Percentiles rank a stretch among this genome's conserved stretches.
Evolutionary conservation across 1,140 invertebrate genomes (phyloP).

Genomic region (Colletes latitarsis): DNA sequence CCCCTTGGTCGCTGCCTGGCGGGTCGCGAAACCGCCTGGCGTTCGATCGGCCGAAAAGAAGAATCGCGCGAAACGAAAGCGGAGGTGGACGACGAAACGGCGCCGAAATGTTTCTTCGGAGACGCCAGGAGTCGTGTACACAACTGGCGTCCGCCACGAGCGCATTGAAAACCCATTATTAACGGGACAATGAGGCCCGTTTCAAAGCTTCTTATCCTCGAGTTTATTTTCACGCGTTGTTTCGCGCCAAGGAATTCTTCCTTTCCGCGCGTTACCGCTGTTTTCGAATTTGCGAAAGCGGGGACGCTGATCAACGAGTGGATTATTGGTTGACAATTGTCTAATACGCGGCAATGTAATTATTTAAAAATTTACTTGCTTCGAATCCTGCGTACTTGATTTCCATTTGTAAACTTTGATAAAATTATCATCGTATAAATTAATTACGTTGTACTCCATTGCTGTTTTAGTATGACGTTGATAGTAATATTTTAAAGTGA

Average conservation of each 20-base stretch:
- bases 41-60: not conserved
- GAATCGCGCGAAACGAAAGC: slow-evolving; percentile 2
- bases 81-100: not conserved
- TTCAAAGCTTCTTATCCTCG: not conserved
- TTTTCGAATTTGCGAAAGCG: not conserved
- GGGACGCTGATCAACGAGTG: not conserved
- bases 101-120: slow-evolving; percentile 54
- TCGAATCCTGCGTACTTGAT: too few relatives aligned
- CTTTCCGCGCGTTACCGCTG: not conserved
- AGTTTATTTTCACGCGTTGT: slow-evolving; percentile 1
- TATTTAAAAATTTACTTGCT: too few relatives aligned
- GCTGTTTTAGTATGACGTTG: too few relatives aligned
- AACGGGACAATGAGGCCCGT: slow-evolving; percentile 39
- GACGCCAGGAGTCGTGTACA: slow-evolving; percentile 42
- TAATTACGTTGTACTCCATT: too few relatives aligned
- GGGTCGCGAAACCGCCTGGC: not conserved
- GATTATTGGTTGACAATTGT: too few relatives aligned
- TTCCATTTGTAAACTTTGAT: too few relatives aligned
- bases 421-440: too few relatives aligned
- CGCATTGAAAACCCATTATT: slow-evolving; percentile 58
- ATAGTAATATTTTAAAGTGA: too few relatives aligned
- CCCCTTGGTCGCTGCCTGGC: not conserved
- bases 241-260: not conserved
- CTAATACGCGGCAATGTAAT: too few relatives aligned
- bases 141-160: slow-evolving; percentile 48